These are phyloP conservation scores for Ophioninae sp. DNA, from an alignment of 2,888 invertebrate species.

Conservation along the genomic window DNA sequence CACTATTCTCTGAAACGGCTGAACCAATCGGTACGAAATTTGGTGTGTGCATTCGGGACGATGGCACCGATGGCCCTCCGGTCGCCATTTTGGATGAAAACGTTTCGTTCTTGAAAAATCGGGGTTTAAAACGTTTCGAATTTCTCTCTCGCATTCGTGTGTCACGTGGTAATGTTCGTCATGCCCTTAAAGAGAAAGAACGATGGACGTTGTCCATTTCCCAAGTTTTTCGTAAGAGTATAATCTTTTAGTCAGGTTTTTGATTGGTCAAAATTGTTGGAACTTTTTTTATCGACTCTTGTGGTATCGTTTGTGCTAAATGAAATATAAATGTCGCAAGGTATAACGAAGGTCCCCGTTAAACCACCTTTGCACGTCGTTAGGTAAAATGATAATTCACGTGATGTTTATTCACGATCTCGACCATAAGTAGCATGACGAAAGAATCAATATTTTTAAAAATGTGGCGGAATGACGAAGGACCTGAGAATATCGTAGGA, in stretches of 20 bases:
- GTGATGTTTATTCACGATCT: conserved; percentile 36
- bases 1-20: no score
- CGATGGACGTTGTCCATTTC: background rate
- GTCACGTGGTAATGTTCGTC: no score
- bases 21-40: no score
- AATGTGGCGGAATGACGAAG: background rate
- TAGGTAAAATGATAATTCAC: conserved; percentile 7
- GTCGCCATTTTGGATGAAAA: no score
- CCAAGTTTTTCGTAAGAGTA: background rate
- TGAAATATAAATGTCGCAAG: no score
- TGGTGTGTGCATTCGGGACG: no score
- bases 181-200: background rate
- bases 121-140: no score
- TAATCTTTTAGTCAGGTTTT: no score
- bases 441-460: conserved; percentile 5
- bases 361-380: background rate
- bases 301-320: background rate
- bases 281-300: background rate
- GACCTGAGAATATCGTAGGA: background rate
- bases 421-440: conserved; percentile 1
- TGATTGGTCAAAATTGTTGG: no score
- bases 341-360: background rate
- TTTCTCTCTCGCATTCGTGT: no score
- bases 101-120: no score
- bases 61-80: no score